phyloP scores from a whole-genome alignment of 2,113 vertebrate species.

The Protomyctophum bolini region DNA sequence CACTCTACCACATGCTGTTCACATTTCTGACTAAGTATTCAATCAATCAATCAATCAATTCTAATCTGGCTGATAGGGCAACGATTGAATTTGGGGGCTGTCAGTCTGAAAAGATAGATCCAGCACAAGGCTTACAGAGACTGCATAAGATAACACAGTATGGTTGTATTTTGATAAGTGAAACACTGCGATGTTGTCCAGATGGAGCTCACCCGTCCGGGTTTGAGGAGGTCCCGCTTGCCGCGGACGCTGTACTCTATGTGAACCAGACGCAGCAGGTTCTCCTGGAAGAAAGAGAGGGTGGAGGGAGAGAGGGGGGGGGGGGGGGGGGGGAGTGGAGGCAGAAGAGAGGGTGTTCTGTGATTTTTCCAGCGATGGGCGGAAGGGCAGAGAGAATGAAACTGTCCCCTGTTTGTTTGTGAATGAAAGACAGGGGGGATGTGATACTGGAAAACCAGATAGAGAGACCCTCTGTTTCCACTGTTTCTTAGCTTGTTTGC shows the following conservation, averaged over 20 bases:
- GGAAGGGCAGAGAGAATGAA: slow-evolving; percentile 44
- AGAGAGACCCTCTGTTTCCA: slow-evolving; percentile 59
- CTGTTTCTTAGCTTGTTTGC: slow-evolving; percentile 34
- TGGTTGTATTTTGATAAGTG: slow-evolving; percentile 16
- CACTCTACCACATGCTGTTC: too few species aligned
- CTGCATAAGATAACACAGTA: neutral
- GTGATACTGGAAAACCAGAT: slow-evolving; percentile 62
- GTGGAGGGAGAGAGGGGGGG: neutral
- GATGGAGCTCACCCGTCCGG: slow-evolving; percentile 90
- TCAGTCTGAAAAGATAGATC: neutral
- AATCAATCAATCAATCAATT: too few species aligned
- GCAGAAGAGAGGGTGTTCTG: neutral
- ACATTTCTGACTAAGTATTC: too few species aligned
- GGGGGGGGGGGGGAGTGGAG: slow-evolving; percentile 1
- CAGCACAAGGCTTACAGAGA: neutral
- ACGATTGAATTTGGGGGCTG: too few species aligned
- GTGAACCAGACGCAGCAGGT: slow-evolving; percentile 93
- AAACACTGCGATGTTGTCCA: slow-evolving; percentile 37
- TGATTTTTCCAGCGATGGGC: slow-evolving; percentile 24
- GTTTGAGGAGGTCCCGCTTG: slow-evolving; percentile 87
- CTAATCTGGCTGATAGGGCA: too few species aligned
- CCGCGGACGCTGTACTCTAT: slow-evolving; percentile 93
- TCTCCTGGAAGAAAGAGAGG: slow-evolving; percentile 83
- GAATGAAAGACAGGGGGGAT: slow-evolving; percentile 65
- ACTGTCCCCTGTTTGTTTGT: slow-evolving; percentile 53